These are phyloP conservation scores for Trochalopteron elliotii DNA, from an alignment of 2,113 vertebrate species.

Conservation along the genomic window DNA sequence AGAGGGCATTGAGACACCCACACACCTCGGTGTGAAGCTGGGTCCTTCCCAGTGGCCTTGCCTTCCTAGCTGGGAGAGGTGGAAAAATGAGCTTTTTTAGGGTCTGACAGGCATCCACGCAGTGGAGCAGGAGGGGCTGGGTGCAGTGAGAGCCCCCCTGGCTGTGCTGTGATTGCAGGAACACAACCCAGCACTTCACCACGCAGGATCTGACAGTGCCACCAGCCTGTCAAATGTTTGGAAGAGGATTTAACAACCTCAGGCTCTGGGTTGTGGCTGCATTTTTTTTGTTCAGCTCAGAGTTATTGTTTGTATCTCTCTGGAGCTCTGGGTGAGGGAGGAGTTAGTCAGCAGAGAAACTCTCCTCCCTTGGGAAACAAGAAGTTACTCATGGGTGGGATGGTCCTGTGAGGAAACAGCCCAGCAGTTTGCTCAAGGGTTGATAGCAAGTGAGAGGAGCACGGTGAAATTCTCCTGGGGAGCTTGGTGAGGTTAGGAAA, in stretches of 20 bases:
- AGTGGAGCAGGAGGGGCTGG: not conserved
- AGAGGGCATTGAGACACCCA: not conserved
- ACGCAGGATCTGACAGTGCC: not conserved
- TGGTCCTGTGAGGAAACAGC: not conserved
- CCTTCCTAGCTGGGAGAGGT: not conserved
- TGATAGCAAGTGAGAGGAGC: not conserved
- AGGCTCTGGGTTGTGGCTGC: not conserved
- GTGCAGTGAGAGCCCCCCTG: not conserved
- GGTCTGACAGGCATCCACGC: accelerated
- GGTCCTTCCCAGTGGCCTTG: not conserved
- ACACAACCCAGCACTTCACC: not conserved
- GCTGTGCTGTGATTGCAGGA: not conserved
- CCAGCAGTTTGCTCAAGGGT: not conserved
- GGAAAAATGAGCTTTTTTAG: not conserved
- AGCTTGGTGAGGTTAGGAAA: not conserved
- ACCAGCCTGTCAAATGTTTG: not conserved
- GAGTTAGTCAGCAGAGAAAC: slow-evolving; percentile 8
- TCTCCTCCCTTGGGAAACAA: not conserved
- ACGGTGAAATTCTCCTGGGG: not conserved
- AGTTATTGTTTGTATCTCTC: not conserved
- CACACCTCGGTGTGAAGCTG: not conserved
- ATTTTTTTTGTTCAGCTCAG: not conserved
- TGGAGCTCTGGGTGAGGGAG: not conserved
- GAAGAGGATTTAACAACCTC: not conserved
- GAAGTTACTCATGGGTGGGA: not conserved